Percentiles rank a stretch among this genome's conserved stretches.
phyloP scores from a whole-genome alignment of 2,888 invertebrate genomes.

The Philereme vetulata region DNA sequence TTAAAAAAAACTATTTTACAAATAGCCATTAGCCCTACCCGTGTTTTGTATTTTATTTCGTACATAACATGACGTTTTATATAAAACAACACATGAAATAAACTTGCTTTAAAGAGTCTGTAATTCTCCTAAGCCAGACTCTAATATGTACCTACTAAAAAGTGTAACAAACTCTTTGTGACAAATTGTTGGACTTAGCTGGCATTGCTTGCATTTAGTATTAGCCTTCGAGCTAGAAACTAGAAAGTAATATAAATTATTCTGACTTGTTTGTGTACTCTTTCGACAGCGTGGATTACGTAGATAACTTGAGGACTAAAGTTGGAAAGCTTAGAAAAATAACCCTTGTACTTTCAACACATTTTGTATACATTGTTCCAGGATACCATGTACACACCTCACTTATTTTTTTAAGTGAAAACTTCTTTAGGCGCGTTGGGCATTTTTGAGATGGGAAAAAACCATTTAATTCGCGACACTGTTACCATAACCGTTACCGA shows the following conservation, averaged over 20 bases:
- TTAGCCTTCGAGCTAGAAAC: conserved; percentile 34
- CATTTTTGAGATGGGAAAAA: no score
- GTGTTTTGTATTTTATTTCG: no score
- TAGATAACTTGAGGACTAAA: conserved; percentile 6
- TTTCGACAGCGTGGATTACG: conserved; percentile 23
- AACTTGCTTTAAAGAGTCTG: not conserved
- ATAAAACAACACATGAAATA: no score
- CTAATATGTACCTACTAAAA: conserved; percentile 21
- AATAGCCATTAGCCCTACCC: no score
- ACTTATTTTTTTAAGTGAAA: no score
- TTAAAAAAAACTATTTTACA: no score
- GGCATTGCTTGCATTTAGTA: conserved; percentile 35
- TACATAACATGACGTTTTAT: no score
- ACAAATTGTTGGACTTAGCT: conserved; percentile 18
- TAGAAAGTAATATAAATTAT: conserved; percentile 34
- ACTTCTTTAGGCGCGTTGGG: no score
- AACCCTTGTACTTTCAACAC: not conserved
- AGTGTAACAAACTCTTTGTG: conserved; percentile 18
- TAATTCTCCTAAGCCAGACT: conserved; percentile 7
- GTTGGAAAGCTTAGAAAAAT: conserved; percentile 9
- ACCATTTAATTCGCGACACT: no score
- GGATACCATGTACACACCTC: no score
- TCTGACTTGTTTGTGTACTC: conserved; percentile 25
- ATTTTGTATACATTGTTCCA: no score
- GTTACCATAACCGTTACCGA: no score